A percentile compares a stretch with the other conserved stretches of the same genome.
phyloP scores from a whole-genome alignment of 1,140 invertebrate species.

The Pogonomyrmex californicus region DNA sequence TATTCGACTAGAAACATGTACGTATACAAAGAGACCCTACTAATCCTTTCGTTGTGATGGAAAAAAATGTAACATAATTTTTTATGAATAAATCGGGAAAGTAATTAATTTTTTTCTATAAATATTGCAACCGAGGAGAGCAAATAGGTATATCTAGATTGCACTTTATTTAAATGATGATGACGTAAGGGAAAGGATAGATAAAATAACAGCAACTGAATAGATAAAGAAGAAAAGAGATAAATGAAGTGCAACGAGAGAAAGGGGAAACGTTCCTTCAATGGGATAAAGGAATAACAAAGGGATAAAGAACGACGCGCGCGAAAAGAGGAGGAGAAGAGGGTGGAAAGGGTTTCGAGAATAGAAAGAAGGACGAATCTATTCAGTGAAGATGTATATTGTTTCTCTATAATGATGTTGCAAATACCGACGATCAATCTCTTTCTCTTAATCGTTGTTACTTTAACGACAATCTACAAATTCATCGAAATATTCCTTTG shows the following conservation, averaged over 20 bases:
- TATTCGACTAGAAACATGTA: neutral
- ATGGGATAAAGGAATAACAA: constrained; percentile 43
- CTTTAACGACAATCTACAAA: constrained; percentile 26
- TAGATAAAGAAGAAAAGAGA: constrained; percentile 32
- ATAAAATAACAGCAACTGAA: constrained; percentile 38
- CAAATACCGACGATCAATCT: constrained; percentile 16
- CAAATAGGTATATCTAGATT: neutral
- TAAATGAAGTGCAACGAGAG: constrained; percentile 9
- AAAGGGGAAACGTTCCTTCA: constrained; percentile 29
- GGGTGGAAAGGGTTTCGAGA: constrained; percentile 23
- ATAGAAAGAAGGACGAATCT: constrained; percentile 38
- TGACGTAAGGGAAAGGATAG: neutral
- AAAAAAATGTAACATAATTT: neutral
- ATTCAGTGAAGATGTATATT: constrained; percentile 30
- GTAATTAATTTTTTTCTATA: neutral
- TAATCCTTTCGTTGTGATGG: neutral
- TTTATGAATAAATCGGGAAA: neutral
- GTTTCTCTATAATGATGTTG: constrained; percentile 33
- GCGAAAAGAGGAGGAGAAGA: neutral
- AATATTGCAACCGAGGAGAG: neutral
- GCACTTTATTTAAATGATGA: constrained; percentile 13
- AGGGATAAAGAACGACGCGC: constrained; percentile 57
- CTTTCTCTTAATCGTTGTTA: constrained; percentile 1
- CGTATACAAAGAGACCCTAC: neutral
- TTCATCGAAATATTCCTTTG: constrained; percentile 18